Evolutionary conservation across 2,888 invertebrate genomes (phyloP), one percentile per base, ranked within the genome.

Genomic region (Nymphalis urticae): DNA sequence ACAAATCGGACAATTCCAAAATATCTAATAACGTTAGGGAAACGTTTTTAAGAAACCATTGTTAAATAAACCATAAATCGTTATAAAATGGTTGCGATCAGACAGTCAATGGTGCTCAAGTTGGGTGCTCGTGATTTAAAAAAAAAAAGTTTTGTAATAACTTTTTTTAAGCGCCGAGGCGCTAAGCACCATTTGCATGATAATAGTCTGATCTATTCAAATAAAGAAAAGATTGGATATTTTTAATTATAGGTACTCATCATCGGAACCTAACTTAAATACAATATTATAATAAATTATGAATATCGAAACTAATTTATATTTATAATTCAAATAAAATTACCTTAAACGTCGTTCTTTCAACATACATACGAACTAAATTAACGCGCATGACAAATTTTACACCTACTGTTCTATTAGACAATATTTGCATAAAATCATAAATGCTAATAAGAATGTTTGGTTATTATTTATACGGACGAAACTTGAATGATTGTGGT

Each of bases 41-140:
- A 64, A 62, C 56, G 56, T 82, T 83, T 80, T 80, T 75, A 75
- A 77, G 75, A 79, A 79, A 76, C 74, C 73, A 89, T 92, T 90
- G 91, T 91, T 88, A 84, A 90, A 90, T 92, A 92, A 87, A 90
- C 91, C 87, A 92, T 92, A 92, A 92, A 92, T 92, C 89, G 85
- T 90, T 82, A 84, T 85, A 86, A 89, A 91, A 91, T 88, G 88
- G 87, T 83, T 87, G 85, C 81, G 82, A 81, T 85, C 79, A 79
- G 82, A 83, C 82, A 79, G 79, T 88, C 85, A 88, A 90, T 88
- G 82, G 84, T 75, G 73, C 75, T 75, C 75, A 78, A 80, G 75
- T 78, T 79, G 82, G 83, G 82, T 82, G 84, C 80, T 71, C 75
- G 72, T 77, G 74, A 80, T 82, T 76, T 78, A 82, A 81, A 82